Evolutionary conservation across 2,113 vertebrate species (phyloP).

Genomic region (Stegostoma tigrinum): DNA sequence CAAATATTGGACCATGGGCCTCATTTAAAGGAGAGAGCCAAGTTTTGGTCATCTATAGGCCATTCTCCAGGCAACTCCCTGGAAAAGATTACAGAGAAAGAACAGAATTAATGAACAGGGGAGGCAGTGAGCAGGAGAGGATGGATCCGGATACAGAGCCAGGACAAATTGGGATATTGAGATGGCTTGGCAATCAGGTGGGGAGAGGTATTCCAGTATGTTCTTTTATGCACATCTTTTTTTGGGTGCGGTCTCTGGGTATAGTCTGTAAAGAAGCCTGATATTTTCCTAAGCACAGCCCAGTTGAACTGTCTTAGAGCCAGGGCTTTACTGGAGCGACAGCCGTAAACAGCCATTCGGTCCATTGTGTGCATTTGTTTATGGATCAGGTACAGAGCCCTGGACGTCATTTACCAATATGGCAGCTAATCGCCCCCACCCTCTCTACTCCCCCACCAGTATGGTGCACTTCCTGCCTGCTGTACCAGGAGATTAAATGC

Average conservation of each 20-base stretch:
- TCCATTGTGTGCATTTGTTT: too few species aligned
- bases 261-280: too few species aligned
- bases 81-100: not conserved
- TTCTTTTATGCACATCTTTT: too few species aligned
- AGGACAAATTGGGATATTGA: not conserved
- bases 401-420: not conserved
- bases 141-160: not conserved
- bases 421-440: too few species aligned
- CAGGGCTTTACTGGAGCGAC: too few species aligned
- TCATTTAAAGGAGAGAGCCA: not conserved
- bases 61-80: not conserved
- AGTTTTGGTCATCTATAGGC: not conserved
- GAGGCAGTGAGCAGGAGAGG: not conserved
- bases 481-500: not conserved
- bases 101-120: too few species aligned
- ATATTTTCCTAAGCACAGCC: too few species aligned
- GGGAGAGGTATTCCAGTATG: too few species aligned
- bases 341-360: not conserved
- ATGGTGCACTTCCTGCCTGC: not conserved
- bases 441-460: not conserved
- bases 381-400: not conserved
- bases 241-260: too few species aligned
- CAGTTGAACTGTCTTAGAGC: too few species aligned
- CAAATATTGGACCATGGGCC: not conserved
- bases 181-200: too few species aligned